These are phyloP conservation scores for Calyptommatus sinebrachiatus DNA, from an alignment of 2,113 vertebrate species.

Conservation along the genomic window DNA sequence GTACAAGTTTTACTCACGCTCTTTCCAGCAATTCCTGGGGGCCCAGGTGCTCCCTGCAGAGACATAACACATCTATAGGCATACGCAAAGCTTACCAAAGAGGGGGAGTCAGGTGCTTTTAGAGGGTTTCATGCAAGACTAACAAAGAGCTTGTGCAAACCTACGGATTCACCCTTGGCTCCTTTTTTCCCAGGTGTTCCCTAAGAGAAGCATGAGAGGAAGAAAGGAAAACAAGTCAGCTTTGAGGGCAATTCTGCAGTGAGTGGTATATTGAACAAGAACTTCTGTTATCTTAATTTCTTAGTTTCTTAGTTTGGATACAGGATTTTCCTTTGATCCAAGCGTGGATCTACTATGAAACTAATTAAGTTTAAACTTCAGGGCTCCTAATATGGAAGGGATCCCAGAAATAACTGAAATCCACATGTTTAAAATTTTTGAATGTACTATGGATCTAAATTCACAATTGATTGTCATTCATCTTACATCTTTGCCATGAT, in stretches of 20 bases:
- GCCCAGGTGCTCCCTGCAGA: constrained; percentile 78
- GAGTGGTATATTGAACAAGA: no score
- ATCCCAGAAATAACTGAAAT: no score
- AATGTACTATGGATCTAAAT: neutral
- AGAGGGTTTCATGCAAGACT: neutral
- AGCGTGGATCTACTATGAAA: no score
- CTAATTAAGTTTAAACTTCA: no score
- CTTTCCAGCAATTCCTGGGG: constrained; percentile 68
- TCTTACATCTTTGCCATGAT: constrained; percentile 67
- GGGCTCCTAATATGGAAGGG: no score
- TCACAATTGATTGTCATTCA: neutral
- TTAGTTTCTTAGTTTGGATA: no score
- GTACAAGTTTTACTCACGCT: constrained; percentile 70
- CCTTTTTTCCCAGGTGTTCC: constrained; percentile 77
- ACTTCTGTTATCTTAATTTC: no score
- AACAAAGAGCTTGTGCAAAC: constrained; percentile 48
- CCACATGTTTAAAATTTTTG: no score
- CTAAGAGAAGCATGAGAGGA: constrained; percentile 60
- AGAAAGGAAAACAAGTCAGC: neutral
- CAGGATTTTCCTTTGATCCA: no score
- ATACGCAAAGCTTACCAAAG: neutral
- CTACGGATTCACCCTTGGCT: constrained; percentile 77
- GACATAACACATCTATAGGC: neutral
- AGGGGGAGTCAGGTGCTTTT: neutral
- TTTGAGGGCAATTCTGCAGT: no score